Evolutionary conservation across 2,888 invertebrate genomes (phyloP), one percentile per base, ranked within the genome.

Genomic region (Nymphalis urticae): DNA sequence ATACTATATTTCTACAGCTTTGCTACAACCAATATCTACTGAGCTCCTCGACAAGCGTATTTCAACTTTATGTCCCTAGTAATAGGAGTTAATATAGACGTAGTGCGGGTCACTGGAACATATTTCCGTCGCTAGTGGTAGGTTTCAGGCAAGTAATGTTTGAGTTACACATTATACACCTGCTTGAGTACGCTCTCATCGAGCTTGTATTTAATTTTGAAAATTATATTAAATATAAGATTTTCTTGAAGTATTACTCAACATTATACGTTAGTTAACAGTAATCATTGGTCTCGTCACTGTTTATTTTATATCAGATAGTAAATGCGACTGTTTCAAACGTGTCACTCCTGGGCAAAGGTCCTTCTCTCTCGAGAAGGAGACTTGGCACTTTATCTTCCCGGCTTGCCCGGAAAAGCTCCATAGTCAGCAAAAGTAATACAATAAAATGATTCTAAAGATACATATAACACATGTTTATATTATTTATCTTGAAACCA

Each of bases 141-240:
- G 54, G 32, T 56, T 56, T 27, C 32, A 32, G 54, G 54, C 54
- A 2, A 56, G 54, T 56, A 56, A 56, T 56, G 54, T 56, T 56
- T 56, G 54, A 56, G 54, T 56, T 56, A 56, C 53, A 53, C 53
- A 53, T 53, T 24, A 24, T 8, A 56, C 54, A 56, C 54, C 54
- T 56, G 54, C 54, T 56, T 24, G 32, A 32, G 54, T 32, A 17
- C 32, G 54, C 54, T 56, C 54, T 27, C 54, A 32, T 17, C 54
- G 54, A 56, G 54, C 32, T 56, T 17, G 54, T 56, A 32, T 54
- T 17, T 56, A n/a, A 32, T 32, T 56, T 56, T 56, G 54, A n/a
- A 17, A 32, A 32, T 17, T 56, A n/a, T 56, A 16, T 32, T 56
- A 17, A 27, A 56, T 56, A 6, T 10, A 16, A 53, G 6, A 7